Conservation (phyloP, 2,113 vertebrate genomes). For the Campylorhamphus procurvoides region DNA sequence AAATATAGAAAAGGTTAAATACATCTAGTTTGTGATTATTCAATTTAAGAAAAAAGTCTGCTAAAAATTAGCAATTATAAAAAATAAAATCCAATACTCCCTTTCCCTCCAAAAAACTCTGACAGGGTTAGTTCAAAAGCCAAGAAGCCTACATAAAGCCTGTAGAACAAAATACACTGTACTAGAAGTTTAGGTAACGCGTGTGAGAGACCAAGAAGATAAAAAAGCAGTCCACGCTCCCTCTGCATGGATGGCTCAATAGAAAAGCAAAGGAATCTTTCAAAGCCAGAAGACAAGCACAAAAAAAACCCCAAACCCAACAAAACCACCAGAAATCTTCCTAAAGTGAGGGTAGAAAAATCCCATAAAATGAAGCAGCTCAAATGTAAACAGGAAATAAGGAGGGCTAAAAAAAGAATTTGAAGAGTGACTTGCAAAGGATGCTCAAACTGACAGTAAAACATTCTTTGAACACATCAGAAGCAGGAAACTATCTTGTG, state of each 20-base stretch:
- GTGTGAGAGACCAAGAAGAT: not conserved
- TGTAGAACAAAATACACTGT: not conserved
- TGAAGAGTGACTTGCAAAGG: not conserved
- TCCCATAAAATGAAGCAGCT: not conserved
- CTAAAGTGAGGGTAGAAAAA: not conserved
- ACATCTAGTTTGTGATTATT: not conserved
- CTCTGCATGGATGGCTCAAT: not conserved
- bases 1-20: not conserved
- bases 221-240: not conserved
- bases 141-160: not conserved
- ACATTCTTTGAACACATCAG: constrained; percentile 19
- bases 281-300: not conserved
- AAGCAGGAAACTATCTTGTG: not conserved
- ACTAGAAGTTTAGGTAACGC: not conserved
- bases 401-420: not conserved
- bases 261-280: not conserved
- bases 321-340: not conserved
- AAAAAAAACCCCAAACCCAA: not conserved
- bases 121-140: not conserved
- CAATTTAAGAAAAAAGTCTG: not conserved
- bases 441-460: not conserved
- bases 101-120: not conserved
- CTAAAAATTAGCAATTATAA: not conserved
- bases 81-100: not conserved
- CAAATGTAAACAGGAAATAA: constrained; percentile 21